A percentile compares a stretch with the other conserved stretches of the same genome.
Conservation (phyloP, 2,113 vertebrate genomes). For the Poicephalus gulielmi region DNA sequence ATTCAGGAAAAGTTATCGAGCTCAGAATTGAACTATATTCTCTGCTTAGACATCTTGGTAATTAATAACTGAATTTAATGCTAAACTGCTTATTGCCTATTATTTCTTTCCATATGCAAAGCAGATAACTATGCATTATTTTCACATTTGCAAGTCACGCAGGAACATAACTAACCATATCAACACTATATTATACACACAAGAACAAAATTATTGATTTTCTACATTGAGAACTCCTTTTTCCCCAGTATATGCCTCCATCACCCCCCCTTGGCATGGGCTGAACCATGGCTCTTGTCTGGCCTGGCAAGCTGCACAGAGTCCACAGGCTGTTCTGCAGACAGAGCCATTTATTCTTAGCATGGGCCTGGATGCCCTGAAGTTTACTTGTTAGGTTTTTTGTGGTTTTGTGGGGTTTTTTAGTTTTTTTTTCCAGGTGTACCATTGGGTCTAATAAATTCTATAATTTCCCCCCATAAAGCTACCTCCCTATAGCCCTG, state of each 20-base stretch:
- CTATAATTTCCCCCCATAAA: neutral
- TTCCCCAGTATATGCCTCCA: neutral
- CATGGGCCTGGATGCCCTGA: rapidly evolving
- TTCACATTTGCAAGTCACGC: neutral
- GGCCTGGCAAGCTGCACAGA: neutral
- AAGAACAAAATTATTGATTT: neutral
- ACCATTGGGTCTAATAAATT: constrained; percentile 23
- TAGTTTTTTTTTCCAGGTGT: neutral
- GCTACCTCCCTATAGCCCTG: neutral
- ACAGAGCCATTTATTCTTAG: neutral
- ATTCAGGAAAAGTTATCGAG: neutral
- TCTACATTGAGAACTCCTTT: neutral
- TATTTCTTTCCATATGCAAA: neutral
- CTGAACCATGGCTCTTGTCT: neutral
- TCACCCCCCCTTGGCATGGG: rapidly evolving
- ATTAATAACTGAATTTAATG: neutral
- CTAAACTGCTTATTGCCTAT: neutral
- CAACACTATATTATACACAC: neutral
- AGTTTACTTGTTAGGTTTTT: neutral
- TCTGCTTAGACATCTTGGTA: neutral
- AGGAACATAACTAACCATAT: neutral
- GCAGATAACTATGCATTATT: neutral
- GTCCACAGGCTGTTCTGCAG: neutral
- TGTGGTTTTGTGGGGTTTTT: neutral
- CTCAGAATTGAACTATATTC: neutral